These are phyloP conservation scores for Parauchenoglanis punctatus DNA, from an alignment of 2,797 vertebrate species.

Conservation along the genomic window DNA sequence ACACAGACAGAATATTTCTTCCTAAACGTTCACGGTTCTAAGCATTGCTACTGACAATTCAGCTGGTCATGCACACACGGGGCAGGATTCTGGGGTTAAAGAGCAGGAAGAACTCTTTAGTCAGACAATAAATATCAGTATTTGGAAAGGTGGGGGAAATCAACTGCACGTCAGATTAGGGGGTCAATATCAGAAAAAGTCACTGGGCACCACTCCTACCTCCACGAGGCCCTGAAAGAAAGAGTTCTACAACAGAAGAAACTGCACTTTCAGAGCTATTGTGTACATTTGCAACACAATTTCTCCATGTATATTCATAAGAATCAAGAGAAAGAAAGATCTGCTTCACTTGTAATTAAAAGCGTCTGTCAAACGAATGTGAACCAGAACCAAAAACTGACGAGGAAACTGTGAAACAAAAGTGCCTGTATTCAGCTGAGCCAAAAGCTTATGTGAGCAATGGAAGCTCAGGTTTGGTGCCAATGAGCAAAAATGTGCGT, in stretches of 20 bases:
- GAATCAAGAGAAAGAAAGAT: neutral
- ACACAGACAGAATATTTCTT: neutral
- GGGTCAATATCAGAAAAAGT: neutral
- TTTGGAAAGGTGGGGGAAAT: slow-evolving; percentile 21
- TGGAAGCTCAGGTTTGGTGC: neutral
- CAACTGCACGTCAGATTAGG: slow-evolving; percentile 10
- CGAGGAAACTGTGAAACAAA: neutral
- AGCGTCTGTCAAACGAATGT: neutral
- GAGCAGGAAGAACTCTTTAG: slow-evolving; percentile 8
- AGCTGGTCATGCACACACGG: slow-evolving; percentile 31
- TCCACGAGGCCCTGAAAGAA: slow-evolving; percentile 79
- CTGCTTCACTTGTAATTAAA: neutral
- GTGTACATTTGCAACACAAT: neutral
- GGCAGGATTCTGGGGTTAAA: slow-evolving; percentile 23
- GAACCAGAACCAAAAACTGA: neutral
- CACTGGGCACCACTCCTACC: slow-evolving; percentile 70
- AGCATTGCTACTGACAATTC: neutral
- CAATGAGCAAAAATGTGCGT: neutral
- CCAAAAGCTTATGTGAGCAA: neutral
- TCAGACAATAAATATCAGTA: neutral
- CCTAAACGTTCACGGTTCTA: neutral
- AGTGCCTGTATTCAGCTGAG: neutral
- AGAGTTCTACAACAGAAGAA: slow-evolving; percentile 73
- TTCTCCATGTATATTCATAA: neutral
- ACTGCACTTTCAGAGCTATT: slow-evolving; percentile 21